These are phyloP conservation scores for Punctoribates punctum DNA, from an alignment of 2,888 invertebrate genomes.

Conservation along the genomic window DNA sequence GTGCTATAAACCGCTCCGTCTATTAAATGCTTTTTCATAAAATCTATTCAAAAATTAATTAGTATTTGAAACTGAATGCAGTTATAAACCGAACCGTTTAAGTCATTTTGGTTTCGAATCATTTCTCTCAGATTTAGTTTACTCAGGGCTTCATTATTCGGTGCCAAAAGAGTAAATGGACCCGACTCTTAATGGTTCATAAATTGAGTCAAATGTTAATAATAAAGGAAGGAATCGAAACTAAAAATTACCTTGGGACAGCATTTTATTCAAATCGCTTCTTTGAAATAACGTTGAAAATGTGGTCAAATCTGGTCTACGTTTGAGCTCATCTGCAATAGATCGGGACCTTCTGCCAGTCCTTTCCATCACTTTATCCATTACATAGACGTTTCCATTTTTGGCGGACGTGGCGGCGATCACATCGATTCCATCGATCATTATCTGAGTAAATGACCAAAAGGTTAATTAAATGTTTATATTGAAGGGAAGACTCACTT, in stretches of 20 bases:
- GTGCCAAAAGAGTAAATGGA: constrained; percentile 42
- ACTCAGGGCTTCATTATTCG: constrained; percentile 38
- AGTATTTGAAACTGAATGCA: too few species aligned
- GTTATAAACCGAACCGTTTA: too few species aligned
- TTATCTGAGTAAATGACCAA: constrained; percentile 27
- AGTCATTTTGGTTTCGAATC: neutral
- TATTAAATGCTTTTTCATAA: constrained; percentile 30
- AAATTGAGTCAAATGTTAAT: neutral
- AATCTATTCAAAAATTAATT: neutral
- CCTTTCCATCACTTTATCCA: constrained; percentile 49
- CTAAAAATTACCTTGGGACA: constrained; percentile 30
- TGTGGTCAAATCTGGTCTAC: constrained; percentile 43
- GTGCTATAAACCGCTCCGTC: constrained; percentile 20
- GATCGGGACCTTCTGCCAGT: constrained; percentile 46
- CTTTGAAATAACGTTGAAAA: constrained; percentile 35
- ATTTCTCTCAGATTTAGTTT: constrained; percentile 11
- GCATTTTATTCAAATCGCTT: constrained; percentile 7
- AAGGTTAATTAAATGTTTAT: neutral
- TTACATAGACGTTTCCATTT: constrained; percentile 52
- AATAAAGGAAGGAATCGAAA: too few species aligned
- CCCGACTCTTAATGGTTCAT: constrained; percentile 32
- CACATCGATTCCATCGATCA: constrained; percentile 40
- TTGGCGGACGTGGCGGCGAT: constrained; percentile 40
- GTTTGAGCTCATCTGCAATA: constrained; percentile 48
- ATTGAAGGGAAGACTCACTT: constrained; percentile 35